Evolutionary conservation across 2,113 vertebrate genomes (phyloP), one percentile per base, ranked within the genome.

Genomic region (Macrotus californicus): DNA sequence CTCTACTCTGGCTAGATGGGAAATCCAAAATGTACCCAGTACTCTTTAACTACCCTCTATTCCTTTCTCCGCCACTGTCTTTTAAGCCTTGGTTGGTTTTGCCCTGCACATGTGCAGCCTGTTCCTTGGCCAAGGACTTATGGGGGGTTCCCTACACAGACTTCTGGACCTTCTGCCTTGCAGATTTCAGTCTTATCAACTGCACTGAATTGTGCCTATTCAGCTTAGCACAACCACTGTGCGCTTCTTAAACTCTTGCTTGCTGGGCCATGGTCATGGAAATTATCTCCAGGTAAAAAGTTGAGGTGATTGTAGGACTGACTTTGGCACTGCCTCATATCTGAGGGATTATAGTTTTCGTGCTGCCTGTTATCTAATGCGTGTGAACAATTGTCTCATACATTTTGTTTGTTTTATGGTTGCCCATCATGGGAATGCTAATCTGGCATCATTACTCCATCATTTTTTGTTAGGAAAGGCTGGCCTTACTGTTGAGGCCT

Each of bases 21-120:
- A 77, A 89, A 36, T 76, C 36, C 72, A 41, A 9, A 61, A 31
- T 85, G 31, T 67, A 75, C 50, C 22, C 6, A 76, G 9, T 56
- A 56, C 43, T 75, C 31, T 31, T 73, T 89, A 76, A 86, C 31
- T 92, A 54, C 4, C 6, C 4, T 72, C 29, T 73, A 5, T 89
- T 92, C 24, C 21, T 95, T 31, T 84, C 36, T 81, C 34, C 75
- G 34, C 22, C 13, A 61, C 34, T 81, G 11, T 72, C 59, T 86
- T 89, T 92, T 69, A 90, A 82, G 46, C 22, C 59, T 82, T 95
- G 43, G 46, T 83, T 90, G 46, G n/a, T 87, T 93, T 96, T 93
- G 22, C 34, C 24, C 8, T 87, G 22, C 9, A 24, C 16, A 52
- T 67, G 14, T 94, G 34, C 34, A 90, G 18, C 24, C 39, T 43